Conservation (phyloP, 1,140 invertebrate genomes). For the Aphelenchoides fujianensis region DNA sequence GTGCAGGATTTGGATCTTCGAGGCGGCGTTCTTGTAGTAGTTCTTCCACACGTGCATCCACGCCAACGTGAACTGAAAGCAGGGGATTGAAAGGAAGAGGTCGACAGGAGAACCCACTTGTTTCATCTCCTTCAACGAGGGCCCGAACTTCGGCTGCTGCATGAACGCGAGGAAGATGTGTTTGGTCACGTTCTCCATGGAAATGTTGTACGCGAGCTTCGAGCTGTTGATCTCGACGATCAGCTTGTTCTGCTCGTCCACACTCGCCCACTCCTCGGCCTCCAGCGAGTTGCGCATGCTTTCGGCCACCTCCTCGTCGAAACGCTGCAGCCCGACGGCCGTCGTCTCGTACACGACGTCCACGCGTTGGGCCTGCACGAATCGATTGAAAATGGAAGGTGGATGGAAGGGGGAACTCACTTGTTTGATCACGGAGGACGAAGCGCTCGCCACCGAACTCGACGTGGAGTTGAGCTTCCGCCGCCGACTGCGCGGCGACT, state of each 20-base stretch:
- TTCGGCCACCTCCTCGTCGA: conserved; percentile 26
- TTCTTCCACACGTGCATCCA: conserved; percentile 41
- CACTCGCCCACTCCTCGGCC: conserved; percentile 20
- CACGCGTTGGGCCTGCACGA: background rate
- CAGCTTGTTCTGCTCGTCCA: conserved; percentile 28
- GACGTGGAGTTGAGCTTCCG: conserved; percentile 13
- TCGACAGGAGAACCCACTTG: conserved; percentile 14
- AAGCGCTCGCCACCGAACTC: conserved; percentile 1
- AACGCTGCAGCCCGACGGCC: conserved; percentile 11
- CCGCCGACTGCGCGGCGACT: background rate
- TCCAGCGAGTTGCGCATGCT: conserved; percentile 30
- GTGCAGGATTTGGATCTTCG: conserved; percentile 29
- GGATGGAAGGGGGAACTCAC: conserved; percentile 18
- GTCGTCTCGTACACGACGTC: conserved; percentile 10
- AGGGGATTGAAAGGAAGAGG: background rate
- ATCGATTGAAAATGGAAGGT: background rate
- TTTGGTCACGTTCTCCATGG: conserved; percentile 38
- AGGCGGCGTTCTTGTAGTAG: conserved; percentile 26
- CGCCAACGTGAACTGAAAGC: conserved; percentile 32
- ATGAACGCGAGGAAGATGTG: conserved; percentile 43
- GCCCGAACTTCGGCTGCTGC: conserved; percentile 16
- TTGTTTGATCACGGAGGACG: background rate
- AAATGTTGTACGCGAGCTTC: conserved; percentile 45
- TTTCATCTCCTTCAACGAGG: conserved; percentile 11
- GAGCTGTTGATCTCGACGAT: conserved; percentile 49